Conservation (phyloP, 2,888 invertebrate species). For the Drosophila paramelanica region DNA sequence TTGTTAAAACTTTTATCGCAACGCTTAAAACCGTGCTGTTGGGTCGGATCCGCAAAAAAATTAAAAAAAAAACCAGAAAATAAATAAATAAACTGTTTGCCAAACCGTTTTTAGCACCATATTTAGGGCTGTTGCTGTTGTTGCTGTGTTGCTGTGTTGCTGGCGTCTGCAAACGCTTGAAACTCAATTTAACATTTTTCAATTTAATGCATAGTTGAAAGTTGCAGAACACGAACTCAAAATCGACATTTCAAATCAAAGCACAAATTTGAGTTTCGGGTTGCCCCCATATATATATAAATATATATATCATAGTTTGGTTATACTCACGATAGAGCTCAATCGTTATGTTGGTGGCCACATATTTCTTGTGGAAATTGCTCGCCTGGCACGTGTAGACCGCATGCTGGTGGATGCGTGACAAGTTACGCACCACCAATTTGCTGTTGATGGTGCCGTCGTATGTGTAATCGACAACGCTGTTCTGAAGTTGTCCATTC, state of each 20-base stretch:
- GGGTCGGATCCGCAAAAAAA: slow-evolving; percentile 34
- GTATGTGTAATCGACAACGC: slow-evolving; percentile 84
- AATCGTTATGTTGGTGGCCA: slow-evolving; percentile 89
- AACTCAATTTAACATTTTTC: slow-evolving; percentile 50
- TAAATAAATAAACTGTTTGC: slow-evolving; percentile 61
- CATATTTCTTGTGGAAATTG: slow-evolving; percentile 87
- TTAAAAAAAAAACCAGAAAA: slow-evolving; percentile 33
- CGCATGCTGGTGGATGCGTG: slow-evolving; percentile 90
- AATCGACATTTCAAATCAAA: slow-evolving; percentile 12
- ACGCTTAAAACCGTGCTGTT: slow-evolving; percentile 56
- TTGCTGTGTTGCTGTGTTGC: slow-evolving; percentile 10
- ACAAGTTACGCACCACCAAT: slow-evolving; percentile 87
- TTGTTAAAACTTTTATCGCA: slow-evolving; percentile 80
- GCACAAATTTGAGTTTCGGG: background rate
- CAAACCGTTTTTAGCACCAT: slow-evolving; percentile 65
- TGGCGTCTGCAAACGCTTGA: slow-evolving; percentile 28
- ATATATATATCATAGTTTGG: background rate
- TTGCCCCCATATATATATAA: background rate
- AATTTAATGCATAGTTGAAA: slow-evolving; percentile 28
- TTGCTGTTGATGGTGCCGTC: slow-evolving; percentile 87
- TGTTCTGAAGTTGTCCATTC: slow-evolving; percentile 86
- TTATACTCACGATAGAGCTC: slow-evolving; percentile 90
- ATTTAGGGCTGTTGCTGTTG: slow-evolving; percentile 38
- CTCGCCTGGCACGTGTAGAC: slow-evolving; percentile 92
- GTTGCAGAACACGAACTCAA: slow-evolving; percentile 9